Evolutionary conservation across 2,113 vertebrate genomes (phyloP), one percentile per base, ranked within the genome.

Genomic region (Coreoperca whiteheadi): DNA sequence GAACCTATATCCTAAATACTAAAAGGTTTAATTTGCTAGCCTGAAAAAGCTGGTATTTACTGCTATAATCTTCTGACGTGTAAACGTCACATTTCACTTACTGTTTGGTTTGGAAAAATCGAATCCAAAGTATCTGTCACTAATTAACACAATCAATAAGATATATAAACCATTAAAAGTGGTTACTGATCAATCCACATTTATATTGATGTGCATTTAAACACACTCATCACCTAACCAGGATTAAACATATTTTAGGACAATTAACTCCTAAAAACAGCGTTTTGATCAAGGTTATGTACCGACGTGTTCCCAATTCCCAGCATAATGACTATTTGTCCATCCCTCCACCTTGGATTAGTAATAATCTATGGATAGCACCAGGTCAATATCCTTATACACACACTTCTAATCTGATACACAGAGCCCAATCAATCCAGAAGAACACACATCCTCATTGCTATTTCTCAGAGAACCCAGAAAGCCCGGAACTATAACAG

Each of bases 291-390:
- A 73, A 53, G 41, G 63, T 66, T 65, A 25, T 53, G n/a, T 3
- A 28, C 63, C 34, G 53, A 39, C 41, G 57, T 57, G 37, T 70
- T 79, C 54, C 20, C 20, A 39, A n/a, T 23, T 74, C 54, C 51
- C 53, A 61, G 9, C 37, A 71, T 68, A 41, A 51, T 11, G 30
- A 48, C 77, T 61, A 32, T 60, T 53, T 51, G 50, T 77, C 28
- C 67, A 83, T 50, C 69, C 80, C 69, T 63, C 75, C 73, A 82
- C 76, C 69, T 87, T 86, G 88, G 93, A 93, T 93, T 91, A 91
- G 87, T 78, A 89, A 91, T 93, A 95, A 94, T 89, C 92, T 90
- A 87, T 72, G 74, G 61, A 72, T 50, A 60, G 89, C 73, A 70
- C 50, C 37, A 43, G 76, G 86, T 91, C 77, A 90, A 78, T 84